phyloP scores from a whole-genome alignment of 2,888 invertebrate genomes.

The Diloba caeruleocephala region DNA sequence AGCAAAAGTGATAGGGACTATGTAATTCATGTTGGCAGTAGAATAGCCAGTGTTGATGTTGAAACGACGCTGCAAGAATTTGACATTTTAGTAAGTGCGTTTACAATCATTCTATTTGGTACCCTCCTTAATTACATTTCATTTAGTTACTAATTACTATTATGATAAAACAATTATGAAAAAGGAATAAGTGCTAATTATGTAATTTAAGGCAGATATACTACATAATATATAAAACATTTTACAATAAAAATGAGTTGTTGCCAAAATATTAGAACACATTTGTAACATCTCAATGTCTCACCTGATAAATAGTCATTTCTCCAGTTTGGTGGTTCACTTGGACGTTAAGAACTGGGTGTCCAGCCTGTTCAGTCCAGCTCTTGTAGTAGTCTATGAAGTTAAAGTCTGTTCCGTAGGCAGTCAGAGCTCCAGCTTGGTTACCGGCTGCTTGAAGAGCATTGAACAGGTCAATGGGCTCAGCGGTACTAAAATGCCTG shows the following conservation, averaged over 20 bases:
- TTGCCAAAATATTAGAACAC: background rate
- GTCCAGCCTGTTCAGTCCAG: conserved; percentile 90
- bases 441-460: conserved; percentile 75
- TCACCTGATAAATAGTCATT: conserved; percentile 82
- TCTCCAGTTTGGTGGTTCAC: conserved; percentile 79
- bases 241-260: no score
- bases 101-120: no score
- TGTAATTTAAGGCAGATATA: no score
- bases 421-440: conserved; percentile 61
- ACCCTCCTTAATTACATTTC: no score
- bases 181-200: no score
- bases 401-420: conserved; percentile 76
- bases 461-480: conserved; percentile 85
- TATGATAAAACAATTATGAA: no score
- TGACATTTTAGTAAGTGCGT: no score
- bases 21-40: conserved; percentile 67
- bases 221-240: no score
- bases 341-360: conserved; percentile 88
- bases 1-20: conserved; percentile 80
- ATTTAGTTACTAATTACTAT: no score
- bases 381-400: conserved; percentile 77
- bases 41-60: conserved; percentile 80
- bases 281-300: background rate
- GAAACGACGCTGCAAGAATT: conserved; percentile 81
- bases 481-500: conserved; percentile 76